Conservation (phyloP, 2,113 vertebrate species). For the Cichladusa arquata region DNA sequence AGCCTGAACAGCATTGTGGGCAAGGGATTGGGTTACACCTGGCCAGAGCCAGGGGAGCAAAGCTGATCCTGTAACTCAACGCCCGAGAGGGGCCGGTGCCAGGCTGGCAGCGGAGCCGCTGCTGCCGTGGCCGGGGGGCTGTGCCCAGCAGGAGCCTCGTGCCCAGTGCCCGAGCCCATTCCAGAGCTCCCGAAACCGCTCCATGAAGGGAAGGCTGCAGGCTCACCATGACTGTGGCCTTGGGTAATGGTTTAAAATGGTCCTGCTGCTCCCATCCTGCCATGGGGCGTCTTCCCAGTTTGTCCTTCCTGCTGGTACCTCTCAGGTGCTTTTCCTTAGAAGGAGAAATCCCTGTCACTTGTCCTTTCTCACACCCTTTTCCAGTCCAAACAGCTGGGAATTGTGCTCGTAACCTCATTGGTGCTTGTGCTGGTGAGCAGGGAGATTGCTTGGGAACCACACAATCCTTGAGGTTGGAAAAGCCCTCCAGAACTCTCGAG, state of each 20-base stretch:
- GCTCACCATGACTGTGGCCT: neutral
- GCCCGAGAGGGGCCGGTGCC: neutral
- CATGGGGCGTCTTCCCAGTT: neutral
- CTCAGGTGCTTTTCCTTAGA: neutral
- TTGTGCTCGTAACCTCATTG: fast-evolving
- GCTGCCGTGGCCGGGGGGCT: neutral
- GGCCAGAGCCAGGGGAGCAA: neutral
- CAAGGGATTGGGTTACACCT: neutral
- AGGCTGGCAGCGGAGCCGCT: neutral
- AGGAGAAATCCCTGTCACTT: neutral
- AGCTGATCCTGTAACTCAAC: neutral
- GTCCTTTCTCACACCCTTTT: neutral
- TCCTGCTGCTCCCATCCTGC: neutral
- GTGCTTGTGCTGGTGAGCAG: no score
- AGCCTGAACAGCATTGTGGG: neutral
- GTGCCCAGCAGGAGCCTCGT: neutral
- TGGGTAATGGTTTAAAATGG: conserved; percentile 54
- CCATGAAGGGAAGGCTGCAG: neutral
- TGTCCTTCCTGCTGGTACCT: neutral
- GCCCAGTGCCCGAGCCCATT: neutral
- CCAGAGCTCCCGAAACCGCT: fast-evolving
- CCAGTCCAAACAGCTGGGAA: neutral
- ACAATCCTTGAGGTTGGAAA: neutral
- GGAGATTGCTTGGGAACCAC: neutral
- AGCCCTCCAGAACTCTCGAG: neutral